Conservation (phyloP, 2,888 invertebrate genomes). For the Pyrocoelia pectoralis region DNA sequence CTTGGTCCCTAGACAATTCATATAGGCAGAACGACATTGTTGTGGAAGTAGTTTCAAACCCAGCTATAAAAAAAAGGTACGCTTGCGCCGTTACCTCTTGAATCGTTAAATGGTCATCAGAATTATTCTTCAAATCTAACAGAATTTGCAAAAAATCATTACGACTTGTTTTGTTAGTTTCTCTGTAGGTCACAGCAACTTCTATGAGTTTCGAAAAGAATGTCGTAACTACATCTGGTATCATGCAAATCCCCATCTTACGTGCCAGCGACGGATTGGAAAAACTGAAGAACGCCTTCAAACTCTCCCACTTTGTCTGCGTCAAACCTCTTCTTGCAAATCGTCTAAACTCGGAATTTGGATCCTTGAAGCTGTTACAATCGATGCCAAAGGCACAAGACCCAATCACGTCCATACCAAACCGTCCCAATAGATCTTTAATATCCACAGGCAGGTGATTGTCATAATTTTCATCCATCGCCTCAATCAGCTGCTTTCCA, state of each 20-base stretch:
- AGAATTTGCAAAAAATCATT: slow-evolving; percentile 65
- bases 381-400: slow-evolving; percentile 67
- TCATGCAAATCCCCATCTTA: background rate
- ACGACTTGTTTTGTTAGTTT: slow-evolving; percentile 56
- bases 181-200: slow-evolving; percentile 58
- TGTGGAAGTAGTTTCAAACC: slow-evolving; percentile 46
- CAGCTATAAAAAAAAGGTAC: slow-evolving; percentile 46
- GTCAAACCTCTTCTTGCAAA: slow-evolving; percentile 38
- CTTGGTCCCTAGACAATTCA: slow-evolving; percentile 41
- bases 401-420: slow-evolving; percentile 67
- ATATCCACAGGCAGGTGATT: slow-evolving; percentile 38
- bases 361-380: slow-evolving; percentile 63
- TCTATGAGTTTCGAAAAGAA: slow-evolving; percentile 54
- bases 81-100: slow-evolving; percentile 44
- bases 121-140: slow-evolving; percentile 59
- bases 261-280: background rate
- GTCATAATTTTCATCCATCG: slow-evolving; percentile 14
- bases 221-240: slow-evolving; percentile 31
- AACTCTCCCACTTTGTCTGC: no score
- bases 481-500: no score
- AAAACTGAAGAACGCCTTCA: background rate
- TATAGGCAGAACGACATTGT: slow-evolving; percentile 20
- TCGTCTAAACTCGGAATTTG: slow-evolving; percentile 60
- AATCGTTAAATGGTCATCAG: slow-evolving; percentile 41
- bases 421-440: slow-evolving; percentile 63